Conservation (phyloP, 1,140 invertebrate genomes). For the Micrasema minimum region DNA sequence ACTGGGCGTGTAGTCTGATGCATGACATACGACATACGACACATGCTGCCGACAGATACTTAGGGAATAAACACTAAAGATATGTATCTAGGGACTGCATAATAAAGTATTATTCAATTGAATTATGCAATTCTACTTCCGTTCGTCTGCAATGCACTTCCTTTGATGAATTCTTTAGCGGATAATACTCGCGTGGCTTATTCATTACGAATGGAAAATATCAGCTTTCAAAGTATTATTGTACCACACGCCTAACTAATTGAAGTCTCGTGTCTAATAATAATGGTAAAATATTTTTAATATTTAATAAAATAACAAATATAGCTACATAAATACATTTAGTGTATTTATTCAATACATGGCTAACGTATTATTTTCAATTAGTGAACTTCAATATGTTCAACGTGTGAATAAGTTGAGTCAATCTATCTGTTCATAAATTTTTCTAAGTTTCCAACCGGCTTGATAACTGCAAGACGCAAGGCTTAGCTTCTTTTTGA, state of each 20-base stretch:
- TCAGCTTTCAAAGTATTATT: constrained; percentile 11
- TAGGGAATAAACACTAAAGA: too few species aligned
- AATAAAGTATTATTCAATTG: neutral
- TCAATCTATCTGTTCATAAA: neutral
- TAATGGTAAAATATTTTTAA: neutral
- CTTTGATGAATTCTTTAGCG: neutral
- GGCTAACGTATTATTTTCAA: neutral
- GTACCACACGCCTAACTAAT: constrained; percentile 3
- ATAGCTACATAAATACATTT: neutral
- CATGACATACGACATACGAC: too few species aligned
- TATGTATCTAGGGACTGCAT: neutral
- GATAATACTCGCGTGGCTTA: constrained; percentile 20
- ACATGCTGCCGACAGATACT: too few species aligned
- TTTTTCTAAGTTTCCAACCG: too few species aligned
- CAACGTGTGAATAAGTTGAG: neutral
- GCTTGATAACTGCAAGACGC: too few species aligned
- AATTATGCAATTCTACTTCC: constrained; percentile 15
- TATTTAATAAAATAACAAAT: neutral
- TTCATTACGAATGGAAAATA: constrained; percentile 20
- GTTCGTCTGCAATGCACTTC: constrained; percentile 12
- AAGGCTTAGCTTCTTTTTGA: too few species aligned
- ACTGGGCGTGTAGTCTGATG: too few species aligned
- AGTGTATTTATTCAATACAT: neutral
- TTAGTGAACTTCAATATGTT: neutral
- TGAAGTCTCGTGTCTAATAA: neutral